A percentile compares a stretch with the other conserved stretches of the same genome.
Evolutionary conservation across 2,797 vertebrate genomes (phyloP).

Genomic region (Holocentrus rufus): DNA sequence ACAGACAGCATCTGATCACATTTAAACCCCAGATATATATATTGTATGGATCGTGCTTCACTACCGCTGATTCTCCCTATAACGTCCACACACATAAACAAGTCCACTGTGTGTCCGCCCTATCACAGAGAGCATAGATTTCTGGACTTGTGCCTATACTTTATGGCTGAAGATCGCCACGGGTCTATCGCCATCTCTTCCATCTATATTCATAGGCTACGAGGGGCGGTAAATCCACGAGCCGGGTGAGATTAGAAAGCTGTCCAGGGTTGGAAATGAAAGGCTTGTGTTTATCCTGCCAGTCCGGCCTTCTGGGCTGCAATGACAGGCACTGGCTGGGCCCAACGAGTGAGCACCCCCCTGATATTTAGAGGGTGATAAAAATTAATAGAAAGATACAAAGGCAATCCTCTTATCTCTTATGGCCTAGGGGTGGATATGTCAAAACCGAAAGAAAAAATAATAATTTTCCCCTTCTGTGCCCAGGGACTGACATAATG

Average conservation of each 20-base stretch:
- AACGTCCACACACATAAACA: constrained; percentile 45
- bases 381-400: constrained; percentile 53
- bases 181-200: constrained; percentile 26
- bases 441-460: constrained; percentile 6
- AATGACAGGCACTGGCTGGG: constrained; percentile 30
- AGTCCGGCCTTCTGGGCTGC: constrained; percentile 49
- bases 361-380: constrained; percentile 64
- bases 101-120: constrained; percentile 30
- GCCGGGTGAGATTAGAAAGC: constrained; percentile 66
- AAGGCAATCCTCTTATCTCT: constrained; percentile 20
- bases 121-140: constrained; percentile 40
- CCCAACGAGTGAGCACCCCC: constrained; percentile 7
- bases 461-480: neutral
- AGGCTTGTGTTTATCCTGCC: constrained; percentile 60
- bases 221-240: constrained; percentile 64
- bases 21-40: constrained; percentile 28
- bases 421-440: neutral
- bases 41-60: constrained; percentile 40
- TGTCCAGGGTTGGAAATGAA: constrained; percentile 66
- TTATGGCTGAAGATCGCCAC: constrained; percentile 30
- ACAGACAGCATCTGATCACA: constrained; percentile 12
- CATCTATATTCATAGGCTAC: constrained; percentile 56
- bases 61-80: constrained; percentile 35
- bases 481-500: no score
- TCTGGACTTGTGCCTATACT: constrained; percentile 55